Evolutionary conservation across 2,888 invertebrate genomes (phyloP), one percentile per base, ranked within the genome.

Genomic region (Agrochola lychnidis): DNA sequence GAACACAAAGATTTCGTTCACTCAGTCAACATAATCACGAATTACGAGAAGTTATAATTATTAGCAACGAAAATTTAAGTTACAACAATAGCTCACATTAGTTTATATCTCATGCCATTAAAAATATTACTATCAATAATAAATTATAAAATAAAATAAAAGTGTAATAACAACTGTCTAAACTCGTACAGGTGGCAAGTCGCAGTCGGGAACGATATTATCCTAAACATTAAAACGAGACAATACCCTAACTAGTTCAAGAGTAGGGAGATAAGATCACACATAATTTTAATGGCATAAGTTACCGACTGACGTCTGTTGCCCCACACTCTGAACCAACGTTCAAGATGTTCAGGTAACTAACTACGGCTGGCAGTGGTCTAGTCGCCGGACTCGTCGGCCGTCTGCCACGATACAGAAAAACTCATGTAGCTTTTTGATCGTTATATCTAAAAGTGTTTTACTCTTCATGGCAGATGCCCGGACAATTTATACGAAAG

Each of bases 1-100:
- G 57, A 83, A 83, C 79, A 85, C 74, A 87, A 85, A 84, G 87
- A 87, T 86, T 86, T 82, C 83, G 85, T 88, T 85, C 61, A 74
- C 81, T 90, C 91, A 90, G 89, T 90, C 89, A 84, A 89, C 87
- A 82, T 81, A 90, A 87, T 85, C 78, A 80, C 80, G 75, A 73
- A 59, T 67, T 62, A 86, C 83, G 74, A 84, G 68, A 75, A 75
- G 83, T 82, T 78, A 82, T 82, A 73, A 84, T 81, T 80, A 81
- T 59, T 79, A 80, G 82, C 82, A 88, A 87, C 80, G 75, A 88
- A 88, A 86, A 81, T 89, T 86, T 84, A 80, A 86, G 67, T 78
- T 82, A 83, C 81, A 85, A 86, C 79, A 87, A 86, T 84, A 88
- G 83, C 79, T 85, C 83, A 86, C 79, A 84, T 79, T 85, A 72